Percentiles rank a stretch among this genome's conserved stretches.
Conservation (phyloP, 2,888 invertebrate species). For the Zygogramma bicolorata region DNA sequence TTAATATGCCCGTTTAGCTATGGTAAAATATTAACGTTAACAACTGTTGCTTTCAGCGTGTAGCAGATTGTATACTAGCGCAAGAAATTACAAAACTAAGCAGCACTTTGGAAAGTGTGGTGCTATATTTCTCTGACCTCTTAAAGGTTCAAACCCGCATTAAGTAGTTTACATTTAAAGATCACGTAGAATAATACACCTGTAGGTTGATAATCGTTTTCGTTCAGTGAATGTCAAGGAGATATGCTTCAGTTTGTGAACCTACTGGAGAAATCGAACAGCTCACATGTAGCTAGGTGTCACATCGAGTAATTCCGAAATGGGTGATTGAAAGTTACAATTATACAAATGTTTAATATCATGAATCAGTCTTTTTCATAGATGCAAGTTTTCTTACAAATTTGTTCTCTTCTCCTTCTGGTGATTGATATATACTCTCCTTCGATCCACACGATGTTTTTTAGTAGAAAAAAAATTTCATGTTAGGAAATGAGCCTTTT, state of each 20-base stretch:
- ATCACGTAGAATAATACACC: slow-evolving; percentile 48
- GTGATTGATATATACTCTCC: too few relatives aligned
- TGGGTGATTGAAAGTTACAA: too few relatives aligned
- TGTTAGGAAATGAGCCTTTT: too few relatives aligned
- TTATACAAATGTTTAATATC: too few relatives aligned
- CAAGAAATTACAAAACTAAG: slow-evolving; percentile 40
- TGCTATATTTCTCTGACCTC: slow-evolving; percentile 61
- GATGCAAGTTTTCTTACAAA: too few relatives aligned
- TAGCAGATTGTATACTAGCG: slow-evolving; percentile 22
- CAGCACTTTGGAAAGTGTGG: slow-evolving; percentile 45
- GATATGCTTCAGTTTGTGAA: slow-evolving; percentile 12
- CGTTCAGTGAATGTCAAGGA: slow-evolving; percentile 40
- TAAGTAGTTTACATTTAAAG: slow-evolving; percentile 47
- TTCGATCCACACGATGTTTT: too few relatives aligned
- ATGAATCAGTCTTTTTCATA: too few relatives aligned
- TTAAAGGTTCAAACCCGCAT: slow-evolving; percentile 64
- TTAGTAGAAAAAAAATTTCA: too few relatives aligned
- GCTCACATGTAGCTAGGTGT: too few relatives aligned
- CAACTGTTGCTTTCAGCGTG: slow-evolving; percentile 63
- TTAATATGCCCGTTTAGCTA: slow-evolving; percentile 65
- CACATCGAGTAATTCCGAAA: too few relatives aligned
- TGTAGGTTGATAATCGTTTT: slow-evolving; percentile 32
- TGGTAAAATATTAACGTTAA: slow-evolving; percentile 66
- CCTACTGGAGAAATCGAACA: neutral
- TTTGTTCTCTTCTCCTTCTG: too few relatives aligned